A percentile compares a stretch with the other conserved stretches of the same genome.
Conservation (phyloP, 2,113 vertebrate genomes). For the Cavia aperea region DNA sequence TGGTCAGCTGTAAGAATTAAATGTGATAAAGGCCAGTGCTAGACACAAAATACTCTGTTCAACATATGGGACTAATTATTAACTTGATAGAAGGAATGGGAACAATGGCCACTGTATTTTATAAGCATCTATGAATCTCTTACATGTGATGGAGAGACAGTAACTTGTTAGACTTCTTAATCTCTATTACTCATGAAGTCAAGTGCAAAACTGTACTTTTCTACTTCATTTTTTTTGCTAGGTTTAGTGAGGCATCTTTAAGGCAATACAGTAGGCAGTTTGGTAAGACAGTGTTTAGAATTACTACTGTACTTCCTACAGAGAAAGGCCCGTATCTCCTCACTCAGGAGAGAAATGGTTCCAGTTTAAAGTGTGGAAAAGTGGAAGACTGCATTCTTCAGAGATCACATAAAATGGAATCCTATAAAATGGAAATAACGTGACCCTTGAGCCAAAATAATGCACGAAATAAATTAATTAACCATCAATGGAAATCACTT, state of each 20-base stretch:
- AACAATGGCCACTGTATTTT: not conserved
- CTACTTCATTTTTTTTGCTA: not conserved
- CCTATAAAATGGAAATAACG: slow-evolving; percentile 10
- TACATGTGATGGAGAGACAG: not conserved
- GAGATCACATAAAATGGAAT: not conserved
- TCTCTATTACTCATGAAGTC: not conserved
- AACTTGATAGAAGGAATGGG: not conserved
- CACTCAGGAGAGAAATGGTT: not conserved
- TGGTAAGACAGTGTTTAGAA: slow-evolving; percentile 15
- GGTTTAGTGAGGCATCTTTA: not conserved
- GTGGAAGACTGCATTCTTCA: not conserved
- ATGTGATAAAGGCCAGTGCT: not conserved
- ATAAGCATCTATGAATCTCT: not conserved
- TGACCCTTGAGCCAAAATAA: not conserved
- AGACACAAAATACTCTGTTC: not conserved
- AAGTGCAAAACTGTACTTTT: not conserved
- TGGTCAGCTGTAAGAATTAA: not conserved
- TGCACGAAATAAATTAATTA: slow-evolving; percentile 33
- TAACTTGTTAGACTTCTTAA: not conserved
- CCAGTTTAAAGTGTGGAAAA: not conserved
- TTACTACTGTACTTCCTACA: not conserved
- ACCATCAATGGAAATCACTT: slow-evolving; percentile 4
- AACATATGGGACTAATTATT: not conserved
- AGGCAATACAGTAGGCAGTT: not conserved
- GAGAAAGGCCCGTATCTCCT: not conserved